Conservation (phyloP, 2,797 vertebrate genomes). For the Diglossa cyanea region DNA sequence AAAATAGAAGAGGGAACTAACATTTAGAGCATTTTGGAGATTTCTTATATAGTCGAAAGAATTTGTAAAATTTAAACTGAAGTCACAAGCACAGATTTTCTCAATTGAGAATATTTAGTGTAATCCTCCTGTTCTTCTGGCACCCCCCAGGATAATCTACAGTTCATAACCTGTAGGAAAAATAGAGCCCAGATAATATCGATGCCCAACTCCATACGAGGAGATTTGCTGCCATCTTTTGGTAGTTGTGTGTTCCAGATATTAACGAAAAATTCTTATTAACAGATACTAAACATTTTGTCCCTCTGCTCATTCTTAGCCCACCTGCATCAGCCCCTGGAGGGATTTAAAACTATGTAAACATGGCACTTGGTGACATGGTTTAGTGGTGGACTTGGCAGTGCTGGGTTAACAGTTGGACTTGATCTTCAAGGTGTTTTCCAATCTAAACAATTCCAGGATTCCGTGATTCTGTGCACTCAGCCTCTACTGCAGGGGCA, state of each 20-base stretch:
- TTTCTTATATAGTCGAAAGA: neutral
- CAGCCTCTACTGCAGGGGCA: neutral
- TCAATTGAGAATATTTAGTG: neutral
- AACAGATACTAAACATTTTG: fast-evolving
- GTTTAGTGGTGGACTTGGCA: neutral
- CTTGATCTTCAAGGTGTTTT: neutral
- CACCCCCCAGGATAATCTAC: neutral
- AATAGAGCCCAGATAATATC: neutral
- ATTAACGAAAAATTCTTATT: neutral
- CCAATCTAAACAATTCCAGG: neutral
- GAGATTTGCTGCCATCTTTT: slow-evolving; percentile 67
- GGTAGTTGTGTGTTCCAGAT: neutral
- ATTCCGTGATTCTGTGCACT: neutral
- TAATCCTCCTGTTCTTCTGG: neutral
- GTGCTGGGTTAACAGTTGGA: neutral
- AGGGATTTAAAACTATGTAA: neutral
- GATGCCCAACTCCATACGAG: neutral
- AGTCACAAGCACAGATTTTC: neutral
- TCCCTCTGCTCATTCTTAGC: neutral
- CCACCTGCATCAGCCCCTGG: neutral
- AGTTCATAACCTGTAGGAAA: neutral
- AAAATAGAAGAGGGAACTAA: neutral
- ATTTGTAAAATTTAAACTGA: neutral
- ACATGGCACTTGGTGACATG: fast-evolving
- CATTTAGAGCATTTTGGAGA: neutral